These are phyloP conservation scores for Acleris cristana DNA, from an alignment of 2,888 invertebrate genomes.

Conservation along the genomic window DNA sequence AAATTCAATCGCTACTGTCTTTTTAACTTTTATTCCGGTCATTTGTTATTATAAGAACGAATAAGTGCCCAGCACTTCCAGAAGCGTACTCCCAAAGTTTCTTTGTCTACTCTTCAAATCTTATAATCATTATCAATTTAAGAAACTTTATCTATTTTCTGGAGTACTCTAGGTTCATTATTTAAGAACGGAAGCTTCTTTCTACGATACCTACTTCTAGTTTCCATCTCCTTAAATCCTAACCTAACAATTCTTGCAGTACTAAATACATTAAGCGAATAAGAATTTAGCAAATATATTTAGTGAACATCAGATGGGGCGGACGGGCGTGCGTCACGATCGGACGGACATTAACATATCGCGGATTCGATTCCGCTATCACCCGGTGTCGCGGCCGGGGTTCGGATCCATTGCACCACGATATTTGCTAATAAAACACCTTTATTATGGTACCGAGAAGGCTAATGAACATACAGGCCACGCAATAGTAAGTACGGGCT, in stretches of 20 bases:
- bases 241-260: not conserved
- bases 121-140: not conserved
- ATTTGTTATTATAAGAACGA: no score
- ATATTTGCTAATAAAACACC: slow-evolving; percentile 2
- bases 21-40: not conserved
- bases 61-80: no score
- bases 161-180: not conserved
- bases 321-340: slow-evolving; percentile 82
- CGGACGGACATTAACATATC: slow-evolving; percentile 80
- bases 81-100: no score
- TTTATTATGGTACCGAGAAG: no score
- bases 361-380: slow-evolving; percentile 74
- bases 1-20: slow-evolving; percentile 19
- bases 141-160: not conserved
- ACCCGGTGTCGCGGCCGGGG: slow-evolving; percentile 44
- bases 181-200: no score
- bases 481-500: no score
- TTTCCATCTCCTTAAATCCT: no score
- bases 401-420: slow-evolving; percentile 42
- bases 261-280: slow-evolving; percentile 21
- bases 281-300: slow-evolving; percentile 23
- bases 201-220: no score
- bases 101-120: not conserved
- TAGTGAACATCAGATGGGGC: slow-evolving; percentile 60
- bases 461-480: no score